Base-by-base conservation (phyloP, 2,888 invertebrate species). In the Neoascia interrupta region DNA sequence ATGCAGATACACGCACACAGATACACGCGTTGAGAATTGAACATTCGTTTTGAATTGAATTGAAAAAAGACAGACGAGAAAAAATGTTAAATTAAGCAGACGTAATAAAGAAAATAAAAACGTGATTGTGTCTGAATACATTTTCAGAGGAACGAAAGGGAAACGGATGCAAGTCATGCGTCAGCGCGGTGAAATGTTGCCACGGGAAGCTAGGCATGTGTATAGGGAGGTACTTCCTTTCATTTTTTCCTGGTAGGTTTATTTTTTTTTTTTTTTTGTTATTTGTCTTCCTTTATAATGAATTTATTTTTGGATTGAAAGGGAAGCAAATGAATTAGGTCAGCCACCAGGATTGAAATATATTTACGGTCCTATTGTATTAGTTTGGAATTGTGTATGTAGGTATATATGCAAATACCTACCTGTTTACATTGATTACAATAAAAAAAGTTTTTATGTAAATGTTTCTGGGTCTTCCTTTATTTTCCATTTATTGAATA, bases 121-220 rank as follows among this genome's bases (percentile, higher is more conserved):
- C 1, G 1, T 41, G 23, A 54, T 45, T 36, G 36, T 63, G 41
- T 54, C 11, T 53, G 31, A 61, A 53, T 58, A 56, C 64, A 43
- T 72, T n/a, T n/a, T 63, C 36, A 49, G 64, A 56, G 58, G 58
- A 73, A 73, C 49, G 58, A 73, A 66, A 73, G 73, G 73, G 73
- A 73, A 73, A 73, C 73, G 73, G 73, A 73, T 73, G 69, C 60
- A 41, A 70, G n/a, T n/a, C n/a, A n/a, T 60, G 72, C 72, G 64
- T 66, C 64, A 39, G 21, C 21, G 58, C 51, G 36, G 39, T 64
- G 34, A 37, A 72, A 31, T 18, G 37, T 45, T 37, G 26, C 60
- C n/a, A n/a, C n/a, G n/a, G n/a, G n/a, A n/a, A n/a, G n/a, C n/a
- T n/a, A n/a, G n/a, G n/a, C 19, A 51, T 43, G 28, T 16, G 19